Evolutionary conservation across 2,113 vertebrate genomes (phyloP), one percentile per base, ranked within the genome.

Genomic region (Vireo altiloquus): DNA sequence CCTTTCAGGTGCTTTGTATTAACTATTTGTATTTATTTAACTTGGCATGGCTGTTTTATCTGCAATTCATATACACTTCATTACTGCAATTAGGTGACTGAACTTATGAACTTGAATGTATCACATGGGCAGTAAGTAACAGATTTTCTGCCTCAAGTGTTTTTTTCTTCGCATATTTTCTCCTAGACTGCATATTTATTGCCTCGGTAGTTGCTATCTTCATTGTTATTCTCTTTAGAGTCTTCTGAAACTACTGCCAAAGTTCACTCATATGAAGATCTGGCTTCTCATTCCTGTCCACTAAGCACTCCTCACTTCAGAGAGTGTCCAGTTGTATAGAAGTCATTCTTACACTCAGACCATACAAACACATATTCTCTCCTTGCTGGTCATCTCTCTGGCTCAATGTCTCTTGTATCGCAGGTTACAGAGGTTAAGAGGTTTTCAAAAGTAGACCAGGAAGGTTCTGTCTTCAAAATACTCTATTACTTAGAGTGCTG

Each of bases 321-420:
- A 40, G 13, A 40, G 5, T 19, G 12, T 10, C 22, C 4, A 49
- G 21, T 18, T 75, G 24, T 33, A 37, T 1, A 35, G 23, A 75
- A 35, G 16, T 22, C 0, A 3, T 54, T 91, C 71, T 66, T 16
- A 56, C 12, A 44, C 46, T 35, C 56, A 46, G 53, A 68, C 6
- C 7, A 16, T 53, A 23, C 6, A 79, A 35, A 9, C 5, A 50
- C 19, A 22, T 39, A 17, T 78, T 74, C 31, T 28, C 5, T 50
- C 23, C 15, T 53, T 61, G 23, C 37, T 87, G 8, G 35, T 37
- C 2, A 2, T 65, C 13, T 50, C 46, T 65, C 46, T 74, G n/a
- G 19, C 14, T 89, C 61, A 46, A 1, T 25, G 15, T 37, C 9
- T 80, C 15, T 56, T 46, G 3, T 68, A 31, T 53, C 0, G 0